A percentile compares a stretch with the other conserved stretches of the same genome.
Evolutionary conservation across 2,888 invertebrate species (phyloP).

Genomic region (Idaea biselata): DNA sequence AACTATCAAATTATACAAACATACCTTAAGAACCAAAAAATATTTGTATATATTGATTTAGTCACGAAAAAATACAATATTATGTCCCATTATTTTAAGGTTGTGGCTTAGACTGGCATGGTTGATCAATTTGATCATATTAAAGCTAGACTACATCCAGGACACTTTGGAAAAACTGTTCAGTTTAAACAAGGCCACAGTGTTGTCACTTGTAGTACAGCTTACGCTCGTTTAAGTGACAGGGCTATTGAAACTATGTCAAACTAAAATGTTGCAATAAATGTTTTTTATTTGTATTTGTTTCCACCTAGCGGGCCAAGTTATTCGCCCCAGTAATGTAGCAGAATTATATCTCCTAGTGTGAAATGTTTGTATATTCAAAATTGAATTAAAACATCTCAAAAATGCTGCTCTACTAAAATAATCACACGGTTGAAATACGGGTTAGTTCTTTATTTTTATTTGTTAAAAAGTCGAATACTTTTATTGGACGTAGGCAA

Average conservation of each 20-base stretch:
- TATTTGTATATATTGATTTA: neutral
- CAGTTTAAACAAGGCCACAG: neutral
- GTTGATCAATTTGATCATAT: no score
- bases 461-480: neutral
- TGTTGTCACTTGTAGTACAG: no score
- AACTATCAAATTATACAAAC: constrained; percentile 65
- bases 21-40: constrained; percentile 43
- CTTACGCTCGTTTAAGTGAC: no score
- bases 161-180: neutral
- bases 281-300: no score
- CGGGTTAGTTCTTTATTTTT: neutral
- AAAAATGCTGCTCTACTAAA: neutral
- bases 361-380: no score
- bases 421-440: neutral
- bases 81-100: neutral
- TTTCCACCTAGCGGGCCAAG: no score
- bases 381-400: neutral
- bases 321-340: no score
- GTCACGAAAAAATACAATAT: neutral
- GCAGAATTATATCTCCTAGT: no score
- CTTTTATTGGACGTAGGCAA: neutral
- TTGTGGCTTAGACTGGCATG: neutral
- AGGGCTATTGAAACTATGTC: no score
- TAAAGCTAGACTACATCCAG: neutral
- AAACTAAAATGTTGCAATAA: no score